phyloP scores from a whole-genome alignment of 1,140 invertebrate genomes.

The Meloidogyne exigua region DNA sequence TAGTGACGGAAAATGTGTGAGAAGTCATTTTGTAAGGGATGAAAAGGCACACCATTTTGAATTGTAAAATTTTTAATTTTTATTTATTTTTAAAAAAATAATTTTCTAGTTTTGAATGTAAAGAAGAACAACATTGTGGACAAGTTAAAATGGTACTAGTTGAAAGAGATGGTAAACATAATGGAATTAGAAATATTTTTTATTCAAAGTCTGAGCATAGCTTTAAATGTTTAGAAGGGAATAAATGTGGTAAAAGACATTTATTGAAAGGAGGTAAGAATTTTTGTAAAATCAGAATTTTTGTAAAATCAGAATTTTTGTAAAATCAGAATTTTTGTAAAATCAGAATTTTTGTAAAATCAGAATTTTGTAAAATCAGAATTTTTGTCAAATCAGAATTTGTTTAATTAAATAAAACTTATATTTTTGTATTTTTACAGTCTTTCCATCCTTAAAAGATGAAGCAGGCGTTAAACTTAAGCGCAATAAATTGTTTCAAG shows the following conservation, averaged over 20 bases:
- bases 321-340: neutral
- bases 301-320: neutral
- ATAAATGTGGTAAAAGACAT: neutral
- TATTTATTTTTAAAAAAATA: neutral
- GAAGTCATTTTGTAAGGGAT: neutral
- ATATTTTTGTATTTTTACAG: neutral
- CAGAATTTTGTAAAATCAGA: too few species aligned
- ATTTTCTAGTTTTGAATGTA: neutral
- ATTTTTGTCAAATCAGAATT: too few species aligned
- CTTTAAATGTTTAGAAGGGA: neutral
- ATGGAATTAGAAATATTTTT: neutral
- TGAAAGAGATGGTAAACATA: neutral
- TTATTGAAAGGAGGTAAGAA: neutral
- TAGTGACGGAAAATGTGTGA: neutral
- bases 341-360: too few species aligned
- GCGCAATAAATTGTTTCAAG: neutral
- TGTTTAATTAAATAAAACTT: too few species aligned
- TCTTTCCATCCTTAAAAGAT: neutral
- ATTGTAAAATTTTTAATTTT: neutral
- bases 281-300: neutral
- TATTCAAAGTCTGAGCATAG: neutral
- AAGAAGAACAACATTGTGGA: neutral
- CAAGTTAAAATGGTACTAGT: neutral
- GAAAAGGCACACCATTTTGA: neutral
- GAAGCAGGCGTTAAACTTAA: neutral